phyloP scores from a whole-genome alignment of 2,797 vertebrate species.

The Gallinago solitaria region DNA sequence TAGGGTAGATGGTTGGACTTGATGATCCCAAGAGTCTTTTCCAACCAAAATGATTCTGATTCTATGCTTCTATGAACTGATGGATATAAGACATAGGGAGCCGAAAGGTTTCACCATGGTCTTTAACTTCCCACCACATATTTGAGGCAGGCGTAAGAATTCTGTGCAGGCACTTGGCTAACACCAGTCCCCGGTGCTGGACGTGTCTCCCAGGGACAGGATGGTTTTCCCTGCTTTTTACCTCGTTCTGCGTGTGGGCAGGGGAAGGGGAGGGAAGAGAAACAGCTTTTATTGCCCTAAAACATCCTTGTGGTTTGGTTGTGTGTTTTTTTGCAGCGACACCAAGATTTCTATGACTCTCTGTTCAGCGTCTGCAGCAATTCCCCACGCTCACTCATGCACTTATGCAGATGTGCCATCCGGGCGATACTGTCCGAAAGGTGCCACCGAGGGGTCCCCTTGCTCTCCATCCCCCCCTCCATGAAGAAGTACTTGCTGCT shows the following conservation, averaged over 20 bases:
- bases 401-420: slow-evolving; percentile 88
- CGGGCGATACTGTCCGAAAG: slow-evolving; percentile 72
- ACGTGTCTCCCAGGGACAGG: neutral
- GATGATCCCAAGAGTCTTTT: too few relatives aligned
- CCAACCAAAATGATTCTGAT: too few relatives aligned
- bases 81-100: neutral
- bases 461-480: slow-evolving; percentile 82
- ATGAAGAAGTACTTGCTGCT: slow-evolving; percentile 88
- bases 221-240: neutral
- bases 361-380: slow-evolving; percentile 88
- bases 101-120: neutral
- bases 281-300: neutral
- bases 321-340: slow-evolving; percentile 74
- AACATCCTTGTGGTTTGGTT: neutral
- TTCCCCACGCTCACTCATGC: slow-evolving; percentile 88
- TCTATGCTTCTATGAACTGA: too few relatives aligned
- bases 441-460: slow-evolving; percentile 79
- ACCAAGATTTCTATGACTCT: slow-evolving; percentile 90
- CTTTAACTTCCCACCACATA: neutral
- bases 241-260: neutral
- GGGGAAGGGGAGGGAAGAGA: neutral
- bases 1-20: too few relatives aligned
- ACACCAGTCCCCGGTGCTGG: neutral
- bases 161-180: neutral
- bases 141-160: neutral